Base-by-base conservation (phyloP, 2,797 vertebrate species). In the Aldrovandia affinis region DNA sequence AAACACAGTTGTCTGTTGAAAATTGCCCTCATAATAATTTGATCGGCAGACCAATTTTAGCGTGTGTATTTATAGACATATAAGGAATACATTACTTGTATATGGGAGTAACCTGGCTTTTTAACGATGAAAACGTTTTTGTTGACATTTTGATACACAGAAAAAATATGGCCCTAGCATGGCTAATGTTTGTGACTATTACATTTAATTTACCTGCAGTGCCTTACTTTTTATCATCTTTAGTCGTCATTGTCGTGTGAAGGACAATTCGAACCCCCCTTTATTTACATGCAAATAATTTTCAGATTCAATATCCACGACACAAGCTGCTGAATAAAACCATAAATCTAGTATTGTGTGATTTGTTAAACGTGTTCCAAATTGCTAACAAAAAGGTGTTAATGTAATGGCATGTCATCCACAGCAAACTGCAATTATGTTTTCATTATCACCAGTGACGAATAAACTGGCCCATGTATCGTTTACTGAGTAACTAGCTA, bases 341-440 rank as follows among this genome's bases (percentile, higher is more conserved):
- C 42, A 20, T 47, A 77, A n/a, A n/a, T 14, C 22, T 18, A 47
- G 9, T 77, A 44, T 77, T 47, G 44, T 77, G 25, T 77, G 4
- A 73, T 39, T 14, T 42, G 36, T 30, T 73, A 18, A 73, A 47
- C 22, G 73, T 77, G 39, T 2, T 25, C 1, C 22, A 6, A 77
- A 77, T 47, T 47, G 39, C 73, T 22, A n/a, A 25, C 73, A 7
- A 77, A 77, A 77, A 77, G 39, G 73, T 47, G 73, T 44, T 20
- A 63, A 63, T 63, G 59, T 63, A 63, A 63, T 63, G 59, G 59
- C 59, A 63, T 63, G 59, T 63, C 59, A 63, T 63, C 55, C 55
- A 57, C 18, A 63, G 59, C 25, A 63, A 63, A 63, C 59, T 63
- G 36, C 68, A 73, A 28, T 73, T 79, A 30, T 79, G 42, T 33